Base-by-base conservation (phyloP, 2,888 invertebrate genomes). In the Volucella zonaria region DNA sequence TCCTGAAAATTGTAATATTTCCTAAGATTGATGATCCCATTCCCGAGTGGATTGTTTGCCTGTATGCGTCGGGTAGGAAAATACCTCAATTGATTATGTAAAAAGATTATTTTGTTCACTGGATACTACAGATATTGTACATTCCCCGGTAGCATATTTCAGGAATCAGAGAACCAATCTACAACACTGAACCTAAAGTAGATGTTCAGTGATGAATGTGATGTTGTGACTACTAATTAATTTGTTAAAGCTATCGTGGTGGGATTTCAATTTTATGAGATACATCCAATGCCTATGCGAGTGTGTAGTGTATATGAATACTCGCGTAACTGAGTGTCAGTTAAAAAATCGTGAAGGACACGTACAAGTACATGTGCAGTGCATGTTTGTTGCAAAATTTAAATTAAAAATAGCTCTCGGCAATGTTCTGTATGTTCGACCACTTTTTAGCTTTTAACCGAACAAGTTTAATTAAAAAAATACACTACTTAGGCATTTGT, bases 21-120 rank as follows among this genome's bases (percentile, higher is more conserved):
- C 38, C 49, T 43, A 51, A 51, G 42, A 62, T 47, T 8, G 31
- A 43, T 54, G 51, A 64, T 66, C 66, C 40, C 52, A 52, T 8
- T 23, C 51, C 51, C 45, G 1, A 9, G n/a, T 6, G 43, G 11
- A 4, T 8, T 43, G 8, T 11, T 10, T 1, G 51, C 49, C 11
- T 12, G 8, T 47, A 42, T 18, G 15, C 12, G 8, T 23, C 11
- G 23, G 18, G 4, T 45, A 10, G 10, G 40, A 42, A 18, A 52
- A 12, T 47, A 1, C 18, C 8, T 43, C n/a, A 68, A 76, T 68
- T 31, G 67, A 67, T 68, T 68, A 58, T 70, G 58, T 58, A 45
- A 64, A 75, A 59, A 61, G 59, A 71, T 73, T 80, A 73, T 67
- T 73, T 68, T 62, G 43, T 59, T 52, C 52, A 54, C 59, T 59